These are phyloP conservation scores for Fragum fragum DNA, from an alignment of 2,888 invertebrate species.

Conservation along the genomic window DNA sequence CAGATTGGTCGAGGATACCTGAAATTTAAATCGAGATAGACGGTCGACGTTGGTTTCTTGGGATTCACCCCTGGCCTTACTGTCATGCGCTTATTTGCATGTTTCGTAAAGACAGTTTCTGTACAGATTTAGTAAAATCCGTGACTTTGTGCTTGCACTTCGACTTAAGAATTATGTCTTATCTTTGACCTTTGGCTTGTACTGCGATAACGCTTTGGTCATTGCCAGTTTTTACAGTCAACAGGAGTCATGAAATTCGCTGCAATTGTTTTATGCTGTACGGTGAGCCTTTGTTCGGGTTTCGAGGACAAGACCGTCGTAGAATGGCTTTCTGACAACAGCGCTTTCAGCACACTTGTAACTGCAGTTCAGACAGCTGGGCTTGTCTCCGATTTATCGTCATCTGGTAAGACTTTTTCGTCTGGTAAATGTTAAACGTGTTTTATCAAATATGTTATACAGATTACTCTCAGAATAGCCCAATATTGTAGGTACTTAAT, in stretches of 20 bases:
- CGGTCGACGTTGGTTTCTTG: no score
- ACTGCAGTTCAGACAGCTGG: conserved; percentile 14
- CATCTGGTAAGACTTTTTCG: conserved; percentile 1
- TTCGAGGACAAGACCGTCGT: conserved; percentile 58
- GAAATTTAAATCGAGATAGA: no score
- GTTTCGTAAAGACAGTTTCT: no score
- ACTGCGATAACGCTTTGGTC: not conserved
- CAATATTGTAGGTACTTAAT: no score
- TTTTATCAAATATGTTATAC: no score
- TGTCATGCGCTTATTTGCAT: no score
- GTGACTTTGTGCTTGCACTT: no score
- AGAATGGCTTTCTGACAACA: conserved; percentile 47
- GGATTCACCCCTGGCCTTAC: no score
- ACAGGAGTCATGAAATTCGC: not conserved
- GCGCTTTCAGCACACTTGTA: conserved; percentile 30
- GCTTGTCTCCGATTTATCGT: not conserved
- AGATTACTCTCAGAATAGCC: no score
- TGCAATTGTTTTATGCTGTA: not conserved
- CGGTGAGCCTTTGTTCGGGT: conserved; percentile 30
- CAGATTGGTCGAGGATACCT: no score
- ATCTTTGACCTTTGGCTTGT: not conserved
- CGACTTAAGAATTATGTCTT: not conserved
- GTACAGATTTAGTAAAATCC: no score
- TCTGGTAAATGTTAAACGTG: no score
- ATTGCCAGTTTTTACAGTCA: not conserved